Evolutionary conservation across 2,888 invertebrate species (phyloP), one percentile per base, ranked within the genome.

Genomic region (Caenorhabditis drosophilae): DNA sequence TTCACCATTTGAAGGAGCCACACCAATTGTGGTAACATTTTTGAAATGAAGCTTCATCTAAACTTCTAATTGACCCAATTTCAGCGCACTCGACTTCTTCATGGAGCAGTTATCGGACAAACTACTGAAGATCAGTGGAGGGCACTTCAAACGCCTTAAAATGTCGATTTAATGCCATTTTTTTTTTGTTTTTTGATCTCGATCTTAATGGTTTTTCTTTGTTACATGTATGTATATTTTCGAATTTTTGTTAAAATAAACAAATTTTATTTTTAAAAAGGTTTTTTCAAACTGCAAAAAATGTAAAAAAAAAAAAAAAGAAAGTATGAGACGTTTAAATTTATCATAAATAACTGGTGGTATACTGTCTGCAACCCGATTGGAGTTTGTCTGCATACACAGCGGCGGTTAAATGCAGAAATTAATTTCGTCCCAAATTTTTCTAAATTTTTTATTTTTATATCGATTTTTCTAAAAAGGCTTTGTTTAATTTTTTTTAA

Each of bases 51-150:
- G 22, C 11, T 7, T 4, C 26, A 26, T 15, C 4, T 3, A 26
- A n/a, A 4, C 4, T n/a, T 26, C 4, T 6, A 11, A 22, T 6
- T 9, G 34, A 4, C 3, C 4, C 6, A 15, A n/a, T 51, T 51
- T 18, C 51, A 51, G 51, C 52, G 53, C 22, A 48, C 44, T 1
- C 51, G 60, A 7, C 42, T 60, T 4, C 15, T 60, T 40, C 66
- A 66, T 35, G 66, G 66, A 4, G 66, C 60, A 2, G 66, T 66
- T 7, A 66, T 66, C 42, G 66, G 66, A 23, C 58, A 57, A 25
- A 66, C 66, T 20, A 66, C 66, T 4, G 54, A 60, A 22, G 66
- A 66, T 25, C 66, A 66, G 38, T 66, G 66, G 66, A 52, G 49
- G 34, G 47, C 60, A n/a, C 60, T 66, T 11, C 58, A 58, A 12